phyloP scores from a whole-genome alignment of 2,888 invertebrate genomes.

The Epirrhoe alternata region DNA sequence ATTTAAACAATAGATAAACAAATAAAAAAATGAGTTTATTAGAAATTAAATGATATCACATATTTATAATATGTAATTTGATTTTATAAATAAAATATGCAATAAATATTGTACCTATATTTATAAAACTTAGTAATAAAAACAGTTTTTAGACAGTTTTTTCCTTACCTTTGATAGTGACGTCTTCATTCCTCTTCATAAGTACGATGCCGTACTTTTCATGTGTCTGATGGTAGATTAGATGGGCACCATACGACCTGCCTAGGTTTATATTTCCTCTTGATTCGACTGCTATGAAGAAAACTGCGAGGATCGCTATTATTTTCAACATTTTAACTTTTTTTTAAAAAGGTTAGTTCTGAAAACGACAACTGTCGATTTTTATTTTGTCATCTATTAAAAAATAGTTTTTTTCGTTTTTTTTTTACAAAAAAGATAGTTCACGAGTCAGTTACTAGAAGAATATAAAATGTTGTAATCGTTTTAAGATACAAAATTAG shows the following conservation, averaged over 20 bases:
- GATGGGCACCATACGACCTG: conserved; percentile 28
- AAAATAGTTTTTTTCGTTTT: background rate
- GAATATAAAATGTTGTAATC: background rate
- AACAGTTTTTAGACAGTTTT: background rate
- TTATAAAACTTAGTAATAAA: too few species aligned
- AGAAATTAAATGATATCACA: too few species aligned
- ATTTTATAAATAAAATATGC: too few species aligned
- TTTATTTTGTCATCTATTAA: background rate
- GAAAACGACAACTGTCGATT: background rate
- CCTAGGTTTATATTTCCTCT: conserved; percentile 17
- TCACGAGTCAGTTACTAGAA: background rate
- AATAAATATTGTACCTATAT: too few species aligned
- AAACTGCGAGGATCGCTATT: background rate
- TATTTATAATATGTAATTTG: too few species aligned
- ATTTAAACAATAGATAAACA: too few species aligned
- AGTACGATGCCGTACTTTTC: conserved; percentile 44
- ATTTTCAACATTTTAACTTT: conserved; percentile 4
- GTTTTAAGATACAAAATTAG: background rate
- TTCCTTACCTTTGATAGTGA: conserved; percentile 11
- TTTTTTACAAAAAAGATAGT: background rate
- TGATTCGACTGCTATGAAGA: conserved; percentile 1
- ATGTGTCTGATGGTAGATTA: conserved; percentile 48
- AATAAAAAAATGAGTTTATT: too few species aligned
- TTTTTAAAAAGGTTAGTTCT: background rate
- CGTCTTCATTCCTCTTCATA: conserved; percentile 42